Evolutionary conservation across 1,140 invertebrate genomes (phyloP).

Genomic region (Drosophila hydei): DNA sequence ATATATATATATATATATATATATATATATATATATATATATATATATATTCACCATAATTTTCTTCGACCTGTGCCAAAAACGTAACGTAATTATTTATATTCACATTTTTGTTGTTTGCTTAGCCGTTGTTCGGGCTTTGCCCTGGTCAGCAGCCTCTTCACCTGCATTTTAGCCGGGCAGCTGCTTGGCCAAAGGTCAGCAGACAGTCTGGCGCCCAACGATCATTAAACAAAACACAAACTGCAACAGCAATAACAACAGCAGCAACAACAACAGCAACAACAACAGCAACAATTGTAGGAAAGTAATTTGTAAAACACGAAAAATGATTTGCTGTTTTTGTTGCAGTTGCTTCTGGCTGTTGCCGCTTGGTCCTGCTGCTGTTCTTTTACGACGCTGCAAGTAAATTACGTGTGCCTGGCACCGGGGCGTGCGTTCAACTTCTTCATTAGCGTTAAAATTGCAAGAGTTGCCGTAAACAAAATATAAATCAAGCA

Average conservation of each 20-base stretch:
- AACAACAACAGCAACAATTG: constrained; percentile 18
- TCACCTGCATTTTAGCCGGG: constrained; percentile 30
- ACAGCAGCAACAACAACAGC: not conserved
- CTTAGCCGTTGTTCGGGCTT: no score
- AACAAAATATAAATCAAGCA: constrained; percentile 69
- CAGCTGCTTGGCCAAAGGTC: constrained; percentile 62
- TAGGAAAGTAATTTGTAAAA: constrained; percentile 78
- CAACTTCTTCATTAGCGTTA: constrained; percentile 65
- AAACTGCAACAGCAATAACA: not conserved
- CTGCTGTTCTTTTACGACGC: constrained; percentile 70
- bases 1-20: no score
- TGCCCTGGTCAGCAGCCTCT: not conserved
- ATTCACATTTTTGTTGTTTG: not conserved
- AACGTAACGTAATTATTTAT: not conserved
- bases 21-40: no score
- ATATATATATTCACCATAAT: not conserved
- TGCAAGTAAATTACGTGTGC: constrained; percentile 57
- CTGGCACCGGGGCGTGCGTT: constrained; percentile 16
- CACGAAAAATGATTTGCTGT: constrained; percentile 67
- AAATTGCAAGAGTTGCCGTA: constrained; percentile 49
- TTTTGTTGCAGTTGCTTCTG: constrained; percentile 8
- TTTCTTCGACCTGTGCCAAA: not conserved
- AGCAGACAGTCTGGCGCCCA: constrained; percentile 71
- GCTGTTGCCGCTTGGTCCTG: constrained; percentile 22
- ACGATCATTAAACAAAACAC: constrained; percentile 62